Percentiles rank a stretch among this genome's conserved stretches.
Evolutionary conservation across 2,888 invertebrate genomes (phyloP).

Genomic region (Andrena praecox): DNA sequence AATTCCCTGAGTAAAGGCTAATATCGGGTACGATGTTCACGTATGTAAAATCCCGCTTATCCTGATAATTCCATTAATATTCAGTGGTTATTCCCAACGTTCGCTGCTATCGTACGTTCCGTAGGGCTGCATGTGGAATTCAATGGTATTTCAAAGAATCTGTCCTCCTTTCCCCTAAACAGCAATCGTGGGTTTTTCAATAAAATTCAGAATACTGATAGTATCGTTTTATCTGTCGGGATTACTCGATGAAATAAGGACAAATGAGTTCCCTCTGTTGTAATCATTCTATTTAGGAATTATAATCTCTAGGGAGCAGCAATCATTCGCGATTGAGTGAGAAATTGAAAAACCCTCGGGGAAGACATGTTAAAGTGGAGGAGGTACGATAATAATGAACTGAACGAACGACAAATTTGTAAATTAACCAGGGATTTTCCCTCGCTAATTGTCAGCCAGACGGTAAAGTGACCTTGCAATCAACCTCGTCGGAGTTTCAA

Average conservation of each 20-base stretch:
- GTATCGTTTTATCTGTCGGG: not conserved
- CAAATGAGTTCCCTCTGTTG: too few relatives aligned
- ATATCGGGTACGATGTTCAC: conserved; percentile 5
- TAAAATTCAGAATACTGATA: not conserved
- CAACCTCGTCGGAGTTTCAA: conserved; percentile 39
- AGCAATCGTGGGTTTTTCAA: not conserved
- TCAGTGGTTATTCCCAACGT: conserved; percentile 12
- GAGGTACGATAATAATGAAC: not conserved
- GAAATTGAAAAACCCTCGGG: not conserved
- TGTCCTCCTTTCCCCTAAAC: too few relatives aligned
- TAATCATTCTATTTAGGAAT: too few relatives aligned
- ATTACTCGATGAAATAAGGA: too few relatives aligned
- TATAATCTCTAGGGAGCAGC: too few relatives aligned
- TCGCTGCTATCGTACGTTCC: conserved; percentile 1
- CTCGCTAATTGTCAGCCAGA: conserved; percentile 26
- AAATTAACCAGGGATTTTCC: conserved; percentile 10
- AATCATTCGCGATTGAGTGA: too few relatives aligned
- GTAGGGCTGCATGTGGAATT: not conserved
- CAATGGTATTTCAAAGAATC: not conserved
- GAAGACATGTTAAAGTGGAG: not conserved
- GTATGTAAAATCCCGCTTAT: conserved; percentile 15
- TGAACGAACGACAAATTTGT: not conserved
- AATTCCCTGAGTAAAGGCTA: conserved; percentile 5
- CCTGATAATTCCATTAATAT: conserved; percentile 24
- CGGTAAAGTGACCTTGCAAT: conserved; percentile 42